phyloP scores from a whole-genome alignment of 2,888 invertebrate species.

The Idaea aversata region DNA sequence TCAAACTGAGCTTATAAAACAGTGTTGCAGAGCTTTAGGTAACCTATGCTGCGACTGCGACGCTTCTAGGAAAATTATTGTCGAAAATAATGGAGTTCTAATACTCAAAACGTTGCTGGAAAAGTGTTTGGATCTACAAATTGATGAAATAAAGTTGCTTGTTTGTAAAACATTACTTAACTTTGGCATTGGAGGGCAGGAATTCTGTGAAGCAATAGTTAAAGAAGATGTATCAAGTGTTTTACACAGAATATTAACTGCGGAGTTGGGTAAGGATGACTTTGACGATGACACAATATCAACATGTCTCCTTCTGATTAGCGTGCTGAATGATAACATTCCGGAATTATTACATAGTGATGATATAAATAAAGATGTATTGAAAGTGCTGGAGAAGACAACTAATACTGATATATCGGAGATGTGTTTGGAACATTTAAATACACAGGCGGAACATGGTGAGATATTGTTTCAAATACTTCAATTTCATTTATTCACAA shows the following conservation, averaged over 20 bases:
- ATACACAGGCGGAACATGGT: constrained; percentile 89
- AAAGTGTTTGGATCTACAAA: constrained; percentile 47
- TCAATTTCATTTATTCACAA: too few relatives aligned
- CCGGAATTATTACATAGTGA: constrained; percentile 79
- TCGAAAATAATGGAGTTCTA: constrained; percentile 70
- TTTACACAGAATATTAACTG: constrained; percentile 73
- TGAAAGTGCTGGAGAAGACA: constrained; percentile 83
- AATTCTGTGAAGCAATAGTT: constrained; percentile 81
- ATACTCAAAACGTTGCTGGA: constrained; percentile 64
- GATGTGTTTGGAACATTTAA: constrained; percentile 87
- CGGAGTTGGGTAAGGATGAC: constrained; percentile 70
- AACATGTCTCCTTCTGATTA: constrained; percentile 81
- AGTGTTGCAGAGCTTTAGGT: constrained; percentile 90
- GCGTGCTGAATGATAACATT: constrained; percentile 82
- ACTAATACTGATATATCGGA: constrained; percentile 86
- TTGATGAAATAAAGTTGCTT: constrained; percentile 81
- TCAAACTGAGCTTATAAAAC: constrained; percentile 81
- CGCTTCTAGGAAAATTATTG: constrained; percentile 79
- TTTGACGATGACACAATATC: constrained; percentile 78
- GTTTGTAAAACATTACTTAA: constrained; percentile 89
- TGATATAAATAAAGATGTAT: constrained; percentile 79
- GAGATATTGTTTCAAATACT: constrained; percentile 40
- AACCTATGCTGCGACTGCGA: constrained; percentile 95
- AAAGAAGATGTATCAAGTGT: constrained; percentile 77
- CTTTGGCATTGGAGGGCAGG: constrained; percentile 87